Evolutionary conservation across 1,140 invertebrate species (phyloP).

Genomic region (Coenobita brevimanus): DNA sequence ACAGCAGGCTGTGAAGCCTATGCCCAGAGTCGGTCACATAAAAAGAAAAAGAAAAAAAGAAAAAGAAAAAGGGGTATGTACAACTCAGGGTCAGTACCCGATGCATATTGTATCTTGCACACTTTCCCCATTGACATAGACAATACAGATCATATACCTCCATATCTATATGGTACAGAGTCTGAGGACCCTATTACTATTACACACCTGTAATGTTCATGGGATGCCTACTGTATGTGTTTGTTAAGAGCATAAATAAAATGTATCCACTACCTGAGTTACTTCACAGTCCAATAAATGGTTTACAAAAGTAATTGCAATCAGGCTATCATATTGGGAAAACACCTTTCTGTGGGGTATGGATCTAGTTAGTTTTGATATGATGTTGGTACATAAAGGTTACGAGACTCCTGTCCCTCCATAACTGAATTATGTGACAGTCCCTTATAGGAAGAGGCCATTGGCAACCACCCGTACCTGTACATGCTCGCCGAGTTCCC

Average conservation of each 20-base stretch:
- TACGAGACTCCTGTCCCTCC: background rate
- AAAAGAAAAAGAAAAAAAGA: background rate
- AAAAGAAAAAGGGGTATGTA: no score
- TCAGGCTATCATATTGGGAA: background rate
- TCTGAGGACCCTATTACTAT: background rate
- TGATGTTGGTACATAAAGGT: background rate
- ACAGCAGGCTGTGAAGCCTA: background rate
- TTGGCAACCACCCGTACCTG: background rate
- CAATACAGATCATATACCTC: conserved; percentile 6
- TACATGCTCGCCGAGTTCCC: conserved; percentile 11
- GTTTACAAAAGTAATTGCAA: background rate
- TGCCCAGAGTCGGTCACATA: no score
- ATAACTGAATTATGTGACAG: background rate
- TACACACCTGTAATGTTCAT: background rate
- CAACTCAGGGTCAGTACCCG: background rate
- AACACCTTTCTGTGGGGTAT: background rate
- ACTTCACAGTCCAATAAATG: background rate
- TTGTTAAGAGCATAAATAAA: background rate
- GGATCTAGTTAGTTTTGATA: background rate
- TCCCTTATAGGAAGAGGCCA: background rate
- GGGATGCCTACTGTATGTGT: background rate
- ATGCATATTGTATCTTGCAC: background rate
- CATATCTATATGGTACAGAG: background rate
- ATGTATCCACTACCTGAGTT: background rate
- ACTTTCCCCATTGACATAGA: background rate